phyloP scores from a whole-genome alignment of 2,113 vertebrate genomes.

The Ctenomys sociabilis region DNA sequence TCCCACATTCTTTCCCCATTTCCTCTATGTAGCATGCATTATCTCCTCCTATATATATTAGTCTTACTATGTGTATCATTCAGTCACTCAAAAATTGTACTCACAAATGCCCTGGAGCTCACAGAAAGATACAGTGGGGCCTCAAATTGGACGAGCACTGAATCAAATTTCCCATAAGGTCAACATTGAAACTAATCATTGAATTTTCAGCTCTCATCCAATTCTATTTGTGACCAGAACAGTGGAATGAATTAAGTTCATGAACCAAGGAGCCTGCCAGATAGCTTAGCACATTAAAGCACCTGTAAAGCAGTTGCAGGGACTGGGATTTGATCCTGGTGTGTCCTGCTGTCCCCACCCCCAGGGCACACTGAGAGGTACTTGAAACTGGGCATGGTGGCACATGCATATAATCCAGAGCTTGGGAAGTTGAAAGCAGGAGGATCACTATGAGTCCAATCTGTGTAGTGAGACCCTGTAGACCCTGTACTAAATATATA shows the following conservation, averaged over 20 bases:
- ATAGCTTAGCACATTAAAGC: no score
- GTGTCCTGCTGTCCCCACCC: no score
- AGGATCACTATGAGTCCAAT: no score
- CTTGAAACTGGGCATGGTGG: no score
- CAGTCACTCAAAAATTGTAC: background rate
- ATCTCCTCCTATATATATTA: background rate
- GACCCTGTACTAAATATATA: no score
- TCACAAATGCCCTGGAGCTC: background rate
- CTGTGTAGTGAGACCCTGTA: no score
- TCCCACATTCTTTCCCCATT: background rate
- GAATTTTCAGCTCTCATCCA: background rate
- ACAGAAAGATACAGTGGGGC: background rate
- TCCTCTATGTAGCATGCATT: background rate
- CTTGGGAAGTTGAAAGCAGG: no score
- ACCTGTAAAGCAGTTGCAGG: no score
- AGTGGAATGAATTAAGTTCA: background rate
- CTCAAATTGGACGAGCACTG: background rate
- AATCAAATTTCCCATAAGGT: background rate
- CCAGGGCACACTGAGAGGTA: no score
- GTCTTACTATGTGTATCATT: background rate
- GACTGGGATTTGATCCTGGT: no score
- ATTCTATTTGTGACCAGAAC: background rate
- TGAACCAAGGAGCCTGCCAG: background rate
- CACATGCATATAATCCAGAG: no score
- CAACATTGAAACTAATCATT: background rate